Conservation (phyloP, 2,797 vertebrate species). For the Tinamus major region DNA sequence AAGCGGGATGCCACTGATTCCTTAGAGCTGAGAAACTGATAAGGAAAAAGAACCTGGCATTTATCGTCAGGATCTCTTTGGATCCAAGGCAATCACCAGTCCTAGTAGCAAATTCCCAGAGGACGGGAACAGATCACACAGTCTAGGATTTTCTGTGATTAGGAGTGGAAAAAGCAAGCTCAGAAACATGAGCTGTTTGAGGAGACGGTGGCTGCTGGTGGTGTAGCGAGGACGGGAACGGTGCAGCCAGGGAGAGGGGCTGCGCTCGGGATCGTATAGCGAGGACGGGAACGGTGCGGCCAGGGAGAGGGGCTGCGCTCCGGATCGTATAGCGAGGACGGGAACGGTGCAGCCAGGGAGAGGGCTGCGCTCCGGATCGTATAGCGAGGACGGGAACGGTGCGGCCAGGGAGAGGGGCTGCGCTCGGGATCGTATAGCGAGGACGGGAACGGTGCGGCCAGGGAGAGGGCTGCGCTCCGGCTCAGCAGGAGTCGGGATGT, state of each 20-base stretch:
- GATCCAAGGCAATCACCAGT: neutral
- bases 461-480: neutral
- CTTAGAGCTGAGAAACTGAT: constrained; percentile 5
- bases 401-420: neutral
- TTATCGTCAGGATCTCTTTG: neutral
- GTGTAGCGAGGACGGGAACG: neutral
- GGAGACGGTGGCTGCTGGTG: neutral
- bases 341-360: neutral
- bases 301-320: neutral
- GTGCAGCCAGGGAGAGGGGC: neutral
- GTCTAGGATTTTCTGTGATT: neutral
- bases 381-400: neutral
- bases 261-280: neutral
- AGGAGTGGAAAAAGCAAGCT: neutral
- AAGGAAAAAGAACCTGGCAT: neutral
- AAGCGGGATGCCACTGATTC: neutral
- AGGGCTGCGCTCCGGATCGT: too few species aligned
- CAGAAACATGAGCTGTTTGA: neutral
- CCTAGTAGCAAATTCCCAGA: neutral
- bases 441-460: neutral
- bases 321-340: neutral
- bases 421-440: too few species aligned
- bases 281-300: neutral
- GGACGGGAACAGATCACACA: neutral
- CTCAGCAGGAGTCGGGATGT: neutral